Base-by-base conservation (phyloP, 2,797 vertebrate species). In the Poecile montanus region DNA sequence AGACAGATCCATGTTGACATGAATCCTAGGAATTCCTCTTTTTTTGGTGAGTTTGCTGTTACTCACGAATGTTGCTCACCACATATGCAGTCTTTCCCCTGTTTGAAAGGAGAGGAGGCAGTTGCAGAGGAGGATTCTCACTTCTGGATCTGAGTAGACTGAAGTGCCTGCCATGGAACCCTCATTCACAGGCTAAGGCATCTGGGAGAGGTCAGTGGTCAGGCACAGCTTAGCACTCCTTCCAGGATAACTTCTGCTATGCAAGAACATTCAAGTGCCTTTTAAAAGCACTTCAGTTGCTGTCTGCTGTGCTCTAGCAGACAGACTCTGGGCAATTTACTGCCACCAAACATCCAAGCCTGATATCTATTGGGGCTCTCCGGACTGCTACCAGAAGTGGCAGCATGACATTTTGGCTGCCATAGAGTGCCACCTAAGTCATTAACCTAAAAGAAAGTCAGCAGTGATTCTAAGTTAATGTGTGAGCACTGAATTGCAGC, bases 381-480 rank as follows among this genome's bases (percentile, higher is more conserved):
- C 78, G 91, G 71, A 87, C 57, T 8, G 7, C 53, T 85, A 15
- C 68, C 45, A 71, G 42, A 89, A 93, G 48, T 40, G 67, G 50
- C 53, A 80, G 72, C 83, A 67, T 74, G 65, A 79, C 61, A 74
- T 91, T 89, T 92, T 91, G 68, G 57, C 78, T 92, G 78, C 72
- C 48, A 45, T 5, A 27, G 26, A 51, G 40, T 74, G 61, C 57
- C 34, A 38, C 38, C 78, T 50, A 63, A 89, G 53, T 74, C 48
- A 77, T 86, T 94, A 91, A 91, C 57, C 70, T 77, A 54, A 85
- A 91, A 61, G 51, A 50, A 92, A 63, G 48, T 74, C 67, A 92
- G 78, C 67, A 63, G 63, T 82, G 50, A 67, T 83, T 89, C 79
- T 56, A 62, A 76, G 67, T 86, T 86, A 77, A 67, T 80, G 50